Conservation (phyloP, 2,888 invertebrate species). For the Endomychus coccineus region DNA sequence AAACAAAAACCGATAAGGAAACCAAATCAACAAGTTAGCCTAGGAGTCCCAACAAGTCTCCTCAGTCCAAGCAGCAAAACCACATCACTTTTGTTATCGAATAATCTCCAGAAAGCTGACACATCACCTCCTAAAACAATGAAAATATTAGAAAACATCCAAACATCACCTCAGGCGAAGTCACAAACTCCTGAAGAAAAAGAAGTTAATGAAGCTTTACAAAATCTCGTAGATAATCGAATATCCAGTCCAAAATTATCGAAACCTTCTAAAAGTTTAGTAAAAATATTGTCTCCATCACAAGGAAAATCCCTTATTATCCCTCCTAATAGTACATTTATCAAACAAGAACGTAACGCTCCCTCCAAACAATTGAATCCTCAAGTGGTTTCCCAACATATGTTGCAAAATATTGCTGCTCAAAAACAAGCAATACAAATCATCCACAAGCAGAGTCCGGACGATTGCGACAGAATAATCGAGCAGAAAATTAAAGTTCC, state of each 20-base stretch:
- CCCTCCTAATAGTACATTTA: conserved; percentile 40
- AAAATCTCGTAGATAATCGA: conserved; percentile 36
- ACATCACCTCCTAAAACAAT: conserved; percentile 11
- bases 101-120: conserved; percentile 10
- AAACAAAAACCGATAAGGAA: conserved; percentile 13
- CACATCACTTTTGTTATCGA: conserved; percentile 19
- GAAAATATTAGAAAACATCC: conserved; percentile 9
- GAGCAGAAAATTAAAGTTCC: conserved; percentile 8
- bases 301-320: conserved; percentile 46
- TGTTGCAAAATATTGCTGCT: conserved; percentile 20
- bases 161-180: conserved; percentile 4
- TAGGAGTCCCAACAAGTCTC: conserved; percentile 5
- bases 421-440: conserved; percentile 20
- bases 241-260: conserved; percentile 37
- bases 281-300: conserved; percentile 41
- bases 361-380: conserved; percentile 26
- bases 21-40: conserved; percentile 3
- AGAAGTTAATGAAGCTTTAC: conserved; percentile 40
- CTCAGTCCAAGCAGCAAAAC: conserved; percentile 10
- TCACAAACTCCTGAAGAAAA: conserved; percentile 26
- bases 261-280: conserved; percentile 33
- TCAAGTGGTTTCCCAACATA: conserved; percentile 33
- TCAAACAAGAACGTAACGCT: conserved; percentile 29
- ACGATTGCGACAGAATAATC: conserved; percentile 13
- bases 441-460: conserved; percentile 11